phyloP scores from a whole-genome alignment of 53 echinoderm and acorn worm genomes.

The Zoroaster sp. region DNA sequence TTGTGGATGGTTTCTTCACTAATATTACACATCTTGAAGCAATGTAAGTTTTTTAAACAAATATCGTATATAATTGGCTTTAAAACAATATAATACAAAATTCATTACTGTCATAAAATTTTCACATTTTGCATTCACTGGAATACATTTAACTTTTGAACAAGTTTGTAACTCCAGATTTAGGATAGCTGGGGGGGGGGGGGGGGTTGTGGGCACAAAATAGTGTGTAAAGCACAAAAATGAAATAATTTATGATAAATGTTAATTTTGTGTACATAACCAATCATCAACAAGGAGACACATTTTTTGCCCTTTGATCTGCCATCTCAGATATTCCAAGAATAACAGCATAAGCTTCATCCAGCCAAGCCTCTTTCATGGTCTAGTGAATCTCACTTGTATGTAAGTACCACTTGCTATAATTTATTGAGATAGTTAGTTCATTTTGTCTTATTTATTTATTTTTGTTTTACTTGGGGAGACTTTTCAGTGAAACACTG shows the following conservation, averaged over 20 bases:
- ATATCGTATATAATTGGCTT: no score
- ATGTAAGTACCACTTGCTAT: background rate
- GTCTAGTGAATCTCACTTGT: background rate
- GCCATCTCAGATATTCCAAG: background rate
- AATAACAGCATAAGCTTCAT: conserved; percentile 1
- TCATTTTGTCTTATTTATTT: no score
- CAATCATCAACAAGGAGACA: background rate
- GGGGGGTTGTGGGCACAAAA: no score
- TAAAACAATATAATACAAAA: no score
- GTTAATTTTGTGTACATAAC: background rate
- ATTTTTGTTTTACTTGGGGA: no score
- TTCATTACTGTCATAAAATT: no score
- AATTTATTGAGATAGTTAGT: no score
- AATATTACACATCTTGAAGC: conserved; percentile 22
- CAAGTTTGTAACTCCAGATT: background rate
- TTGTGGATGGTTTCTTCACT: conserved; percentile 11
- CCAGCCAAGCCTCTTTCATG: conserved; percentile 3
- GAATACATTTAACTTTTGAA: background rate
- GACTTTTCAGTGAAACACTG: no score
- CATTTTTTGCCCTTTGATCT: background rate
- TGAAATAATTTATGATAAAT: background rate
- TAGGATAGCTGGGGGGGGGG: no score
- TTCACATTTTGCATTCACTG: background rate
- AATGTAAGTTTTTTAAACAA: background rate
- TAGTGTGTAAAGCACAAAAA: background rate